Conservation (phyloP, 2,113 vertebrate genomes). For the Nematolebias whitei region DNA sequence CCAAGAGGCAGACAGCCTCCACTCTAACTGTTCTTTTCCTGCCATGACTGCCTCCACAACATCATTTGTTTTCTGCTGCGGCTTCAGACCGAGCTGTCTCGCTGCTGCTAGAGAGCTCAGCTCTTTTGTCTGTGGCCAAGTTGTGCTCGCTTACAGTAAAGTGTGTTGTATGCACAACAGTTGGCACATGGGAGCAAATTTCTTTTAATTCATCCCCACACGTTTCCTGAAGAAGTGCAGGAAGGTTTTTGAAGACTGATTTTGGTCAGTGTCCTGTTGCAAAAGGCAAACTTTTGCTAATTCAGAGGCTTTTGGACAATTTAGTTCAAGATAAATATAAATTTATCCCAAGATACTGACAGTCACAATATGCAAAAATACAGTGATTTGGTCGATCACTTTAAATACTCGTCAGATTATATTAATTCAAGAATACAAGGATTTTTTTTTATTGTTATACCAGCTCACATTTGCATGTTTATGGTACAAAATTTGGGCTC, state of each 20-base stretch:
- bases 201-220: too few relatives aligned
- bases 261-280: background rate
- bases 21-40: slow-evolving; percentile 26
- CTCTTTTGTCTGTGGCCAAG: slow-evolving; percentile 9
- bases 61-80: slow-evolving; percentile 58
- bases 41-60: slow-evolving; percentile 47
- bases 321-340: background rate
- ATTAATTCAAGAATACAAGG: too few relatives aligned
- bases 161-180: background rate
- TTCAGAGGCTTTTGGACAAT: background rate
- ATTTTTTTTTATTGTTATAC: too few relatives aligned
- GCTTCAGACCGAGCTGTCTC: slow-evolving; percentile 64
- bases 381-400: too few relatives aligned
- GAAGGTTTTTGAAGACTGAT: background rate
- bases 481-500: too few relatives aligned
- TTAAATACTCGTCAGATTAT: background rate
- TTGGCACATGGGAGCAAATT: too few relatives aligned
- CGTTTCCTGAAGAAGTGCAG: too few relatives aligned
- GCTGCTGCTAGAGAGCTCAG: slow-evolving; percentile 15
- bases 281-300: background rate
- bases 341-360: background rate
- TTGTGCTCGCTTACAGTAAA: background rate
- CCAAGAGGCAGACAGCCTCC: slow-evolving; percentile 24
- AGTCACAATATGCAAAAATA: background rate
- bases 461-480: too few relatives aligned